A percentile compares a stretch with the other conserved stretches of the same genome.
Evolutionary conservation across 2,113 vertebrate genomes (phyloP).

Genomic region (Poeciliopsis prolifica): DNA sequence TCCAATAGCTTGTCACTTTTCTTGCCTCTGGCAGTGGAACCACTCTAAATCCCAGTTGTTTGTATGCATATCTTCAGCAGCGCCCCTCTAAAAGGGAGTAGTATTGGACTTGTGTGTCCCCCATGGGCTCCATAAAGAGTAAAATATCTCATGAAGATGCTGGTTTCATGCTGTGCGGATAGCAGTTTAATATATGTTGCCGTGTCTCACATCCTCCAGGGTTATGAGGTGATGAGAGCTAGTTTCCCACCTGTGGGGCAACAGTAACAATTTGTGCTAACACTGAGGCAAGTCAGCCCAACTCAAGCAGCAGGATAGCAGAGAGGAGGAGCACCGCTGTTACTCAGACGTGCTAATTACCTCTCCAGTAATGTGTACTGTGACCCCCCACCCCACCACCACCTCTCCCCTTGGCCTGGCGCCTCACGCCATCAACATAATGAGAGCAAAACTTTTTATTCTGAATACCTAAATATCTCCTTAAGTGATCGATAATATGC

Average conservation of each 20-base stretch:
- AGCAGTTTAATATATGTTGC: slow-evolving; percentile 79
- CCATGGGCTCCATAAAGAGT: slow-evolving; percentile 78
- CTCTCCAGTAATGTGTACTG: slow-evolving; percentile 75
- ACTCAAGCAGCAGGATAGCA: slow-evolving; percentile 68
- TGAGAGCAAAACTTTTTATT: slow-evolving; percentile 89
- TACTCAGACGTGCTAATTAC: slow-evolving; percentile 84
- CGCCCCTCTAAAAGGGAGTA: slow-evolving; percentile 69
- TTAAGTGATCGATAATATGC: slow-evolving; percentile 96
- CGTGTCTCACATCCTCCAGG: slow-evolving; percentile 70
- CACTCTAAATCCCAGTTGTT: slow-evolving; percentile 77
- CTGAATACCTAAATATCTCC: slow-evolving; percentile 94
- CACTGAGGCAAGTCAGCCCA: slow-evolving; percentile 58
- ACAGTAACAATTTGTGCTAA: slow-evolving; percentile 76
- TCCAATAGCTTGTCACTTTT: slow-evolving; percentile 71
- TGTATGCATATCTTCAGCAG: slow-evolving; percentile 70
- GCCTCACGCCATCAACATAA: slow-evolving; percentile 86
- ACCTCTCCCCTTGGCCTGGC: slow-evolving; percentile 81
- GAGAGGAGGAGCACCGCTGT: slow-evolving; percentile 62
- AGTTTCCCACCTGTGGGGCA: slow-evolving; percentile 77
- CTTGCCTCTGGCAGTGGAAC: slow-evolving; percentile 69
- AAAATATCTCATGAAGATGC: slow-evolving; percentile 80
- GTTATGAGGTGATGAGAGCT: slow-evolving; percentile 78
- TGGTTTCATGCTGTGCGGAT: slow-evolving; percentile 70
- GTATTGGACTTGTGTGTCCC: slow-evolving; percentile 77
- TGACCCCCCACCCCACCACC: slow-evolving; percentile 75